Conservation (phyloP, 2,113 vertebrate genomes). For the Cettia cetti region DNA sequence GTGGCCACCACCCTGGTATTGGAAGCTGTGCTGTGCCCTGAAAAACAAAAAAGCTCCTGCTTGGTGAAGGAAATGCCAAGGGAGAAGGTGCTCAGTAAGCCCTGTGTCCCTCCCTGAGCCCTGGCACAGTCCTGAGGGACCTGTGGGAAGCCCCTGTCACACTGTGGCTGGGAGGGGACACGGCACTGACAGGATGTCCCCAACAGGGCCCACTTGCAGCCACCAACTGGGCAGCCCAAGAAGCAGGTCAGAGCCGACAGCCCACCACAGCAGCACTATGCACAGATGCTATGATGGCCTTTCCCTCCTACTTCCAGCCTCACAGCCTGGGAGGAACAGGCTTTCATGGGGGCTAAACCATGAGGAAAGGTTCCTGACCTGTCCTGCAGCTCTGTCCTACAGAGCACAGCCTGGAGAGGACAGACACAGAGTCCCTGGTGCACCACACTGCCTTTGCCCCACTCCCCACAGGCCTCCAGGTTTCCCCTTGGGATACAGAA, state of each 20-base stretch:
- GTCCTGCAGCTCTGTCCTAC: background rate
- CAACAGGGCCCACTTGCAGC: background rate
- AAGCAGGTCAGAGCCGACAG: background rate
- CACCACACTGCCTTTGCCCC: background rate
- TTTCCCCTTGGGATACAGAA: background rate
- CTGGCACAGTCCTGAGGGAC: rapidly evolving
- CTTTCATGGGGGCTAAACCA: background rate
- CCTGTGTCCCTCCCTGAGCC: background rate
- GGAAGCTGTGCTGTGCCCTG: background rate
- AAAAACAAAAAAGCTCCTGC: background rate
- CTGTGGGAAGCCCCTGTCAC: background rate
- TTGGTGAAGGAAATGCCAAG: background rate
- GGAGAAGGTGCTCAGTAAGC: rapidly evolving
- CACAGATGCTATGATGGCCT: background rate
- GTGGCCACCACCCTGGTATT: background rate
- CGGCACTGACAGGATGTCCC: background rate
- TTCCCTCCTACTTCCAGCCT: background rate
- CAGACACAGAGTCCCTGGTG: background rate
- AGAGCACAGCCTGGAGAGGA: background rate
- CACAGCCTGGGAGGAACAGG: background rate
- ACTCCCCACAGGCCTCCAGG: rapidly evolving
- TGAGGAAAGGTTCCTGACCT: background rate
- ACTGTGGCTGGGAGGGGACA: rapidly evolving
- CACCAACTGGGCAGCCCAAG: background rate
- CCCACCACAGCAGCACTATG: rapidly evolving